phyloP scores from a whole-genome alignment of 2,797 vertebrate species.

The Neosalanx taihuensis region DNA sequence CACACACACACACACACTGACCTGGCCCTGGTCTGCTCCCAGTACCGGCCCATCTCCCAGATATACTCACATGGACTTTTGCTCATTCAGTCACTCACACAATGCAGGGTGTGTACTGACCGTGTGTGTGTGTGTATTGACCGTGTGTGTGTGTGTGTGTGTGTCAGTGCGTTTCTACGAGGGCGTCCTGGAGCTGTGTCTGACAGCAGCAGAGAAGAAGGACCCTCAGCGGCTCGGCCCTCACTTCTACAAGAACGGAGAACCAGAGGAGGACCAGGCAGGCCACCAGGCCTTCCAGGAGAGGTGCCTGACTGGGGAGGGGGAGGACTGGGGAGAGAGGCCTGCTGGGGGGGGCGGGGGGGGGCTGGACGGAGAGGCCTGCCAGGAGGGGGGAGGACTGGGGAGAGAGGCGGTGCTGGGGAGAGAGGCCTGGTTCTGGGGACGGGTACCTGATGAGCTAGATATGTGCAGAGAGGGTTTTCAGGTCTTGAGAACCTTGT shows the following conservation, averaged over 20 bases:
- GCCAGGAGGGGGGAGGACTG: too few species aligned
- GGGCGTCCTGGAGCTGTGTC: slow-evolving; percentile 92
- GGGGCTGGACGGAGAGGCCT: too few species aligned
- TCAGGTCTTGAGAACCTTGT: too few species aligned
- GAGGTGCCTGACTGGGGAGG: slow-evolving; percentile 64
- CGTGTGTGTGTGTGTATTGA: not conserved
- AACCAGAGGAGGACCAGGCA: slow-evolving; percentile 88
- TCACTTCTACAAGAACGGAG: slow-evolving; percentile 96
- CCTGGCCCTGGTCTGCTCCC: too few species aligned
- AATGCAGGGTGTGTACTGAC: not conserved
- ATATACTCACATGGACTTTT: not conserved
- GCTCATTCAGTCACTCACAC: not conserved
- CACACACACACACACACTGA: slow-evolving; percentile 36
- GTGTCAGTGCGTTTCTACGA: slow-evolving; percentile 92
- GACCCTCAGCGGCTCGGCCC: slow-evolving; percentile 94
- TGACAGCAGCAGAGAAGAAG: slow-evolving; percentile 94
- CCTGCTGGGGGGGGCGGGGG: too few species aligned
- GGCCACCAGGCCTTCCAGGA: slow-evolving; percentile 95
- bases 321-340: too few species aligned
- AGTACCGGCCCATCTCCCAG: too few species aligned
- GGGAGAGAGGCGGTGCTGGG: too few species aligned
- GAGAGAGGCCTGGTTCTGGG: not conserved
- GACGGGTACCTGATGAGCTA: not conserved
- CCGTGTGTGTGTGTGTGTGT: not conserved
- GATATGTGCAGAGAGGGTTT: too few species aligned